Evolutionary conservation across 1,140 invertebrate species (phyloP), one percentile per base, ranked within the genome.

Genomic region (Sminthurides bifidus): DNA sequence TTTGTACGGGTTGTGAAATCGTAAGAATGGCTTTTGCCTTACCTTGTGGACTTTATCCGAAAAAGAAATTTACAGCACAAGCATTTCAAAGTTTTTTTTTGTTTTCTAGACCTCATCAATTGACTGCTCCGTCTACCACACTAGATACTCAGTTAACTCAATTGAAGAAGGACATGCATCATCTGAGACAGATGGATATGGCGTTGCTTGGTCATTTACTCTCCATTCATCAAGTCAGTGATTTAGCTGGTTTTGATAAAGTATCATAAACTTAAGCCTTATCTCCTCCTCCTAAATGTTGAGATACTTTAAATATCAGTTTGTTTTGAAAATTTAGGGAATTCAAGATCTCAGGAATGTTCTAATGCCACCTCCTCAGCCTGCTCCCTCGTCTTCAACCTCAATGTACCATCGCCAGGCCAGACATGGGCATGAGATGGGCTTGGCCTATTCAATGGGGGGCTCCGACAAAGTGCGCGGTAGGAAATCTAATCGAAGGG

Each of bases 1-100:
- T 64, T 64, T 50, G 62, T 64, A 19, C 15, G 62, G n/a, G 59
- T 60, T 26, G 58, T 64, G 15, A 64, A 64, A 48, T 60, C 62
- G 62, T 64, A 59, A 60, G 61, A 52, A 5, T 4, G 12, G 24
- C 8, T 10, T 29, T 29, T 1, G n/a, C n/a, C n/a, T n/a, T n/a
- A n/a, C n/a, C n/a, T n/a, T n/a, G n/a, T n/a, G n/a, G n/a, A n/a
- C n/a, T n/a, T n/a, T n/a, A n/a, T n/a, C n/a, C n/a, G n/a, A n/a
- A n/a, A n/a, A n/a, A n/a, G n/a, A n/a, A n/a, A n/a, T n/a, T n/a
- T n/a, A n/a, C n/a, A n/a, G n/a, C n/a, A n/a, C n/a, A n/a, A n/a
- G n/a, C n/a, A n/a, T n/a, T n/a, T n/a, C n/a, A n/a, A n/a, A n/a
- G n/a, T n/a, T n/a, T n/a, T n/a, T n/a, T n/a, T n/a, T 4, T 35